Percentiles rank a stretch among this genome's conserved stretches.
phyloP scores from a whole-genome alignment of 2,797 vertebrate genomes.

The Tenualosa ilisha region DNA sequence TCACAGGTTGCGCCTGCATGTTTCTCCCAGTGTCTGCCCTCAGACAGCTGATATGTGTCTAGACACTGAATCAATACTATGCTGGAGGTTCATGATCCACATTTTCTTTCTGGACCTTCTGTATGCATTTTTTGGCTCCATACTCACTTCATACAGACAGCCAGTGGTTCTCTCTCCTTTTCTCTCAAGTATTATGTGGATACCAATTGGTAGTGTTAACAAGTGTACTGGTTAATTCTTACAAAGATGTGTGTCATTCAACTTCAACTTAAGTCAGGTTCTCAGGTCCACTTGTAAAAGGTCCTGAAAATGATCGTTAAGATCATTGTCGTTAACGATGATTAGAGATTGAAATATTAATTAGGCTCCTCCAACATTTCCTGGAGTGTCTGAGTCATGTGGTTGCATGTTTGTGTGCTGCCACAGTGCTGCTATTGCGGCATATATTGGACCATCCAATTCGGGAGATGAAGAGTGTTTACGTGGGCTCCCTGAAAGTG shows the following conservation, averaged over 20 bases:
- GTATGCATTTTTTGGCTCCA: conserved; percentile 46
- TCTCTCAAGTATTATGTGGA: not conserved
- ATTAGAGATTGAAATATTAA: not conserved
- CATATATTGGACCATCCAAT: conserved; percentile 1
- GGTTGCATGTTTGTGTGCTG: not conserved
- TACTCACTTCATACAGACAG: conserved; percentile 34
- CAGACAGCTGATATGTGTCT: conserved; percentile 89
- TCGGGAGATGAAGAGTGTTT: conserved; percentile 4
- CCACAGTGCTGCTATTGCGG: not conserved
- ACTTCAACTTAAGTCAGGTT: not conserved
- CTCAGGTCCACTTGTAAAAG: not conserved
- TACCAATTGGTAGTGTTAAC: not conserved
- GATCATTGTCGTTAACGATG: not conserved
- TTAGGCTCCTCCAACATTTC: not conserved
- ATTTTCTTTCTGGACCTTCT: conserved; percentile 66
- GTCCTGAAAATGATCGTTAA: not conserved
- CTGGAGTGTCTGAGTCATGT: not conserved
- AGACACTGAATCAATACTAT: conserved; percentile 85
- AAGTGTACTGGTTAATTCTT: not conserved
- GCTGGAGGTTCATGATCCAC: conserved; percentile 66
- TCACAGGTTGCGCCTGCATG: conserved; percentile 25
- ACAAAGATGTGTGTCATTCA: not conserved
- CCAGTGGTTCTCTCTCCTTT: conserved; percentile 17
- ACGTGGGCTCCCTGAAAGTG: not conserved
- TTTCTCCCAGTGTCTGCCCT: conserved; percentile 75